Conservation (phyloP, 2,113 vertebrate genomes). For the Macroglossus sobrinus region DNA sequence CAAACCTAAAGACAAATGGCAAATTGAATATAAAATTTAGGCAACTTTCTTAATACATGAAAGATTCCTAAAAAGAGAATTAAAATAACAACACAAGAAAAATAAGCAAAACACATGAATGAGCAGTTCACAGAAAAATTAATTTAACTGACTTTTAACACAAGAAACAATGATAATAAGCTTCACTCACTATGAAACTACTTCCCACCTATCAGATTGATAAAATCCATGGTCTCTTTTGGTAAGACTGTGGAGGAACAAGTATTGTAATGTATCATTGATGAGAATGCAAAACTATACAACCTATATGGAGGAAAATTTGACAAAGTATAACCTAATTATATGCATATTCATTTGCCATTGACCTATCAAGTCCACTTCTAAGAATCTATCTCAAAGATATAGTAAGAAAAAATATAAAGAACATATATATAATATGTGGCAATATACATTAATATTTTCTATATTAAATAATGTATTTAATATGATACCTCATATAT, state of each 20-base stretch:
- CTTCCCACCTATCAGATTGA: neutral
- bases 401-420: neutral
- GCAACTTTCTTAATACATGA: neutral
- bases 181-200: neutral
- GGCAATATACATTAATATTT: no score
- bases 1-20: neutral
- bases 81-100: neutral
- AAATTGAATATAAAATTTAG: neutral
- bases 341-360: neutral
- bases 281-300: neutral
- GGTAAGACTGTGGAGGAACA: neutral
- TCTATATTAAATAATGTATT: no score
- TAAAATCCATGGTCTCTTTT: neutral
- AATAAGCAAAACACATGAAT: neutral
- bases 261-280: neutral
- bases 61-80: neutral
- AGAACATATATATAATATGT: neutral
- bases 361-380: neutral
- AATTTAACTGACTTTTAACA: neutral
- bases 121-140: neutral
- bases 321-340: neutral
- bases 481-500: neutral
- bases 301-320: neutral
- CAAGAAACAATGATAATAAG: neutral
- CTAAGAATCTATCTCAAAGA: neutral